phyloP scores from a whole-genome alignment of 2,113 vertebrate genomes.

The Condylura cristata region DNA sequence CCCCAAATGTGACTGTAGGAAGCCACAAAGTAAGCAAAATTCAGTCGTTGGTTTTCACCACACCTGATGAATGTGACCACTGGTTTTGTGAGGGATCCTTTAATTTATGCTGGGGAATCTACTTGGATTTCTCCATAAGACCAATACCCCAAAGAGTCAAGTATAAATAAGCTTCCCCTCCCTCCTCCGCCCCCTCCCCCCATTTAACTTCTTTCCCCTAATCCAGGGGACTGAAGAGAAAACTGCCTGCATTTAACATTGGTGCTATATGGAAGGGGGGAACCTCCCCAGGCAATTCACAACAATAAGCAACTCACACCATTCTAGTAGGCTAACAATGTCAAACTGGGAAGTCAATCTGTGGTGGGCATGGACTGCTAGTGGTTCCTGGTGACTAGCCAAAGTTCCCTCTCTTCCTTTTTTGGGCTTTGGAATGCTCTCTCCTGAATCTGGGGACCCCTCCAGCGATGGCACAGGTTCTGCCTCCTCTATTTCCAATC shows the following conservation, averaged over 20 bases:
- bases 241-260: background rate
- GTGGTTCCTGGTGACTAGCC: background rate
- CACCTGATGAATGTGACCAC: background rate
- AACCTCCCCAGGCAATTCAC: background rate
- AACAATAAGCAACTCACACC: background rate
- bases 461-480: background rate
- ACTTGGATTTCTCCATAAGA: background rate
- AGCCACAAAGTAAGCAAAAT: background rate
- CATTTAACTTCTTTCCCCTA: background rate
- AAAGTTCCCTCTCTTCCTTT: background rate
- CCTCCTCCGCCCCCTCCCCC: background rate
- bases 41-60: background rate
- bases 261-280: background rate
- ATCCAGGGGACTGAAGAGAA: background rate
- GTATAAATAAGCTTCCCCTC: background rate
- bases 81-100: background rate
- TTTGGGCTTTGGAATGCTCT: background rate
- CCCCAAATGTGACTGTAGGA: background rate
- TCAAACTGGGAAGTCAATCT: background rate
- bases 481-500: background rate
- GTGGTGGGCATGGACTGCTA: background rate
- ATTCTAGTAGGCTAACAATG: constrained; percentile 22
- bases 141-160: background rate
- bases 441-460: background rate
- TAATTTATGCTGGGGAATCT: background rate